Percentiles rank a stretch among this genome's conserved stretches.
These are phyloP conservation scores for Junco hyemalis DNA, from an alignment of 2,113 vertebrate genomes.

Conservation along the genomic window DNA sequence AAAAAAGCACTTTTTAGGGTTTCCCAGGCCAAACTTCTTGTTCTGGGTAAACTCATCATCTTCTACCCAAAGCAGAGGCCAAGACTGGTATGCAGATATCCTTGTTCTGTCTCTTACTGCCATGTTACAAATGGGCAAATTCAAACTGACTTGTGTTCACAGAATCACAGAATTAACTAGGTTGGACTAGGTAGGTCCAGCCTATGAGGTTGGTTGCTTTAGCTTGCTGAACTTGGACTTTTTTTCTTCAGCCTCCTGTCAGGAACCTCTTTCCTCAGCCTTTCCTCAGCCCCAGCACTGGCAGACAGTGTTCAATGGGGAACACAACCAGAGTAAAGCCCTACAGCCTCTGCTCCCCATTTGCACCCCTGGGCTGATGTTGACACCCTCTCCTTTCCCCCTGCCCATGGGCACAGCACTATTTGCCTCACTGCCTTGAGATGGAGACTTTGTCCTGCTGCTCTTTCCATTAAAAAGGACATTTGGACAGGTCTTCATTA, in stretches of 20 bases:
- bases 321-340: neutral
- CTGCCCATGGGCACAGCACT: neutral
- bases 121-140: neutral
- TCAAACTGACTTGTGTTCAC: neutral
- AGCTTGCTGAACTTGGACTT: neutral
- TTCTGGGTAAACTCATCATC: neutral
- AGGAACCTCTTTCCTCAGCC: neutral
- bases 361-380: neutral
- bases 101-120: neutral
- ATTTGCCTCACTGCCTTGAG: neutral
- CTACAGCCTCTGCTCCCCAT: neutral
- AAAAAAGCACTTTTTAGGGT: neutral
- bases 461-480: neutral
- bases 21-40: neutral
- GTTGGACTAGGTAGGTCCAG: neutral
- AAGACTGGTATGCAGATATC: neutral
- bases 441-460: neutral
- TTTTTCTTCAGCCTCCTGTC: neutral
- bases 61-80: neutral
- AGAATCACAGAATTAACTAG: neutral
- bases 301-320: neutral
- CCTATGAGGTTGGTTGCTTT: neutral
- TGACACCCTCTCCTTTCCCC: neutral
- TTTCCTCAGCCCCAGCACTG: neutral
- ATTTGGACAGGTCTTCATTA: neutral